Evolutionary conservation across 37 sponge, comb jelly and placozoan genomes (phyloP), one percentile per base, ranked within the genome.

Genomic region (Spongilla lacustris): DNA sequence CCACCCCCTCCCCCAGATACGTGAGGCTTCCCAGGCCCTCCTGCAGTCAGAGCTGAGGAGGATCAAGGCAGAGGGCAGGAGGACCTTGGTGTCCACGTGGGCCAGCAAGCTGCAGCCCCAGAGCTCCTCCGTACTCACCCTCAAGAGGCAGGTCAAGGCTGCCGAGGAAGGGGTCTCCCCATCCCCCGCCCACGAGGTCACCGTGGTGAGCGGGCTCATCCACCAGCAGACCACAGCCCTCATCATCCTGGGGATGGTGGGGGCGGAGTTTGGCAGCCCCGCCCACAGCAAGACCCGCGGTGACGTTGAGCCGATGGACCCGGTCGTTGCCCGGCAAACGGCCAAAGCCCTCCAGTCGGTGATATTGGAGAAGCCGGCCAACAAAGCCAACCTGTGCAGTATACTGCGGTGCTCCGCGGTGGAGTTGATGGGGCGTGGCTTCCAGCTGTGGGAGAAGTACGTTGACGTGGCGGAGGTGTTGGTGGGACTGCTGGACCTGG

Each of bases 11-110:
- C 58, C 80, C 0, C 76, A 97, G 96, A 91, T 97, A 24, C 77
- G 98, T 27, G 98, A 97, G 50, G 98, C 98, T 21, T 91, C 95
- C 25, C 98, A 97, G 38, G 96, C 98, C 22, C 73, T 97, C 28
- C 83, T 97, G 71, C 92, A 89, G 46, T 84, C 98, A 2, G 96
- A 97, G 89, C 84, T 97, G 50, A 68, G 94, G 3, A 76, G 98
- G 19, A 80, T 97, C 69, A 81, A 82, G 6, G 23, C 67, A 0
- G 69, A 81, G 0, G 98, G 94, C 5, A 86, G 96, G 0, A 67
- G 46, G 31, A 66, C 85, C 69, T 77, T 93, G 34, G 86, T 95
- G 0, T 23, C 35, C 22, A 36, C 79, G 48, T 97, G 98, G 98
- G 78, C 88, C 29, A 50, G 81, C 24, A 88, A 89, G 69, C 83